Evolutionary conservation across 2,888 invertebrate species (phyloP), one percentile per base, ranked within the genome.

Genomic region (Hirtodrosophila alboralis): DNA sequence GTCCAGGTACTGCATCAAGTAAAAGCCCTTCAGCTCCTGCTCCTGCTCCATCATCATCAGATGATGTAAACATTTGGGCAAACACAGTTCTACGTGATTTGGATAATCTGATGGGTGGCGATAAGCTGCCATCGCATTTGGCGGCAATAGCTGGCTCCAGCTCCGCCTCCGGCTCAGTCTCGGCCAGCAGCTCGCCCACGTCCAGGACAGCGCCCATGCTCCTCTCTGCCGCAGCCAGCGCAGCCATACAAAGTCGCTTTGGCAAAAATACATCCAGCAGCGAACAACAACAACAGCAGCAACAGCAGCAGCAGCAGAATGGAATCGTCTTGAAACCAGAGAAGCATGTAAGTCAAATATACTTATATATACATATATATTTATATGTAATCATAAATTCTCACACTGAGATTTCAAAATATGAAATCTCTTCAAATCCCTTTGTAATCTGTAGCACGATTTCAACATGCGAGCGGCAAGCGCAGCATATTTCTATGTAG

Each of bases 41-140:
- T 9, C 4, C 74, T 37, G 80, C 51, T 54, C 66, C 75, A 10
- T 30, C 7, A 1, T 56, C 59, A 36, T 44, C 68, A 27, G 89
- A 89, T 69, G 90, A 90, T 83, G 89, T 90, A 45, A 90, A 90
- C 83, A 84, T 90, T 83, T 90, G 90, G 90, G 90, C 90, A 77
- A 89, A 89, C 84, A 90, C 89, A 87, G 90, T 90, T 81, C 84
- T 90, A 69, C 89, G 87, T 74, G 90, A 90, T 84, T 86, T 90
- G 84, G 90, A 90, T 81, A 90, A 87, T 80, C 87, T 90, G 87
- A 90, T 90, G 89, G 87, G 86, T 18, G 65, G 58, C 53, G 88
- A 89, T 86, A 89, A 89, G 74, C 69, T 76, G 81, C 75, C 74
- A 45, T 47, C 70, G 48, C 75, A 79, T 44, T 38, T 77, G 49